Percentiles rank a stretch among this genome's conserved stretches.
Conservation (phyloP, 2,797 vertebrate genomes). For the Rhinoraja longicauda region DNA sequence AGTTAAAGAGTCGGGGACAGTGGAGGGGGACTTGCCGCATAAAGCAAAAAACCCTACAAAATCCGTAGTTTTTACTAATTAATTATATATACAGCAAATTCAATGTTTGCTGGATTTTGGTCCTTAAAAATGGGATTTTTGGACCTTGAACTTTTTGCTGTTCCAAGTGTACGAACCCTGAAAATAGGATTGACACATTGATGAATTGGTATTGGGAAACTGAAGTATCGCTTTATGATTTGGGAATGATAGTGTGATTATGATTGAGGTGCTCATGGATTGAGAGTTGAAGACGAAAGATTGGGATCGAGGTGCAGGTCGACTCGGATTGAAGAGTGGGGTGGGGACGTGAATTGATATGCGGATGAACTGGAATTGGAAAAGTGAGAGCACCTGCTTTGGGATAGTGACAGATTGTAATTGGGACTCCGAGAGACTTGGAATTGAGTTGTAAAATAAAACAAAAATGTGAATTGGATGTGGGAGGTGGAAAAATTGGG, state of each 20-base stretch:
- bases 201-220: background rate
- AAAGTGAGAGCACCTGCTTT: background rate
- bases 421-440: background rate
- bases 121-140: too few species aligned
- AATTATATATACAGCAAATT: too few species aligned
- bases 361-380: background rate
- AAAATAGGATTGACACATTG: background rate
- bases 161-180: too few species aligned
- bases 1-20: too few species aligned
- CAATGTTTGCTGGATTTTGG: too few species aligned
- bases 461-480: too few species aligned
- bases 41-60: too few species aligned
- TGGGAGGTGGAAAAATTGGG: too few species aligned
- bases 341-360: background rate
- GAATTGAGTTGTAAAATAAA: background rate
- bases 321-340: background rate
- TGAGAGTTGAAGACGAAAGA: background rate
- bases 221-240: background rate
- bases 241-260: background rate
- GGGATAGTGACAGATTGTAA: background rate
- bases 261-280: background rate
- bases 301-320: background rate
- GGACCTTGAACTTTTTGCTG: too few species aligned
- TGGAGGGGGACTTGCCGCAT: too few species aligned
- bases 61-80: too few species aligned